phyloP scores from a whole-genome alignment of 64 coral and sea anemone species.

The Trachythela sp. region DNA sequence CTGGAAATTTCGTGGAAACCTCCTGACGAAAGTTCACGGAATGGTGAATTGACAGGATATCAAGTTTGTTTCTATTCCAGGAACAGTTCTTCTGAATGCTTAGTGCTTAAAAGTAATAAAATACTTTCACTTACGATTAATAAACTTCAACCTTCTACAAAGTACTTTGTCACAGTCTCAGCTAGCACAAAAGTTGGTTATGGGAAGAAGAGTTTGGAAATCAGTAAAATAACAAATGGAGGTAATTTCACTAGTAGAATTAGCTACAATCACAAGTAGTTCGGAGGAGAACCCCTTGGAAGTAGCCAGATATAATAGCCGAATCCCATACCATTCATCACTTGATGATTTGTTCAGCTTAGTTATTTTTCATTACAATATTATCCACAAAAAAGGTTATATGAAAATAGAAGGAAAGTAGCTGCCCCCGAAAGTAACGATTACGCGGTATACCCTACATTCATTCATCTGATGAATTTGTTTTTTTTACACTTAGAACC shows the following conservation, averaged over 20 bases:
- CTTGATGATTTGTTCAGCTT: too few species aligned
- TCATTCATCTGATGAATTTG: too few species aligned
- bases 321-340: too few species aligned
- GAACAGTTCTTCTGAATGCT: not conserved
- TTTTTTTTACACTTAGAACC: too few species aligned
- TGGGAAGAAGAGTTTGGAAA: not conserved
- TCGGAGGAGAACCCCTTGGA: too few species aligned
- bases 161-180: not conserved
- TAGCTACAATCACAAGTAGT: not conserved
- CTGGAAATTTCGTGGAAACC: not conserved
- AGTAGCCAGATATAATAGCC: too few species aligned
- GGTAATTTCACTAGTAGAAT: not conserved
- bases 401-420: too few species aligned
- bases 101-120: not conserved
- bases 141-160: not conserved
- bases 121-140: not conserved
- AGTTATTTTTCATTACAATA: too few species aligned
- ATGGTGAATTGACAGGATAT: not conserved
- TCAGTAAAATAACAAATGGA: not conserved
- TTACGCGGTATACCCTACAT: too few species aligned
- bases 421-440: too few species aligned
- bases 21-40: not conserved
- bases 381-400: too few species aligned
- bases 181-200: not conserved
- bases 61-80: not conserved